Evolutionary conservation across 2,888 invertebrate species (phyloP).

Genomic region (Hirtodrosophila cameraria): DNA sequence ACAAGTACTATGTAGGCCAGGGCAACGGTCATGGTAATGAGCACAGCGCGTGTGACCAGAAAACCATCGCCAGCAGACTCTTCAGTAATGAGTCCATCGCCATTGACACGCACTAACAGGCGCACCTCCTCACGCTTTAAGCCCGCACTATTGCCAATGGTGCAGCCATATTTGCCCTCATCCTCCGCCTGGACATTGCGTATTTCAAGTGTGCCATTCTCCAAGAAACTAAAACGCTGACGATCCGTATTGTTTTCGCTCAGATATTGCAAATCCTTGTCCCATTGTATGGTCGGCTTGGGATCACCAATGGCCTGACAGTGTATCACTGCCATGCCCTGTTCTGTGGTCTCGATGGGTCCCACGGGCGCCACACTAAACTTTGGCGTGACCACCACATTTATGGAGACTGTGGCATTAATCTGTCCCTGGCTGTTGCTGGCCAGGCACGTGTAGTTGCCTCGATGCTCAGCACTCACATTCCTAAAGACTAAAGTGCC

Average conservation of each 20-base stretch:
- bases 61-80: conserved; percentile 87
- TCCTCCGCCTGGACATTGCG: conserved; percentile 90
- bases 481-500: conserved; percentile 93
- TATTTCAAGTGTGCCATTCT: conserved; percentile 93
- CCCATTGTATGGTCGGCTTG: conserved; percentile 95
- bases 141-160: conserved; percentile 97
- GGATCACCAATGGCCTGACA: conserved; percentile 96
- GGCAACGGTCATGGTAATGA: conserved; percentile 96
- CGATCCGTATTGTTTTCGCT: conserved; percentile 84
- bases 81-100: conserved; percentile 83
- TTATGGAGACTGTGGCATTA: conserved; percentile 92
- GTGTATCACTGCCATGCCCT: conserved; percentile 89
- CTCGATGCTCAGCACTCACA: conserved; percentile 90
- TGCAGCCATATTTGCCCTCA: conserved; percentile 95
- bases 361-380: conserved; percentile 90
- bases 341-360: conserved; percentile 90
- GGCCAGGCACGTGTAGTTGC: conserved; percentile 94
- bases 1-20: conserved; percentile 96
- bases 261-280: conserved; percentile 89
- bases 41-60: conserved; percentile 94
- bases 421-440: conserved; percentile 91
- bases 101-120: conserved; percentile 90
- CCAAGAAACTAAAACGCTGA: conserved; percentile 87
- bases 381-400: conserved; percentile 93
- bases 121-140: conserved; percentile 91